Evolutionary conservation across 2,797 vertebrate species (phyloP).

Genomic region (Brachyalestes nurse): DNA sequence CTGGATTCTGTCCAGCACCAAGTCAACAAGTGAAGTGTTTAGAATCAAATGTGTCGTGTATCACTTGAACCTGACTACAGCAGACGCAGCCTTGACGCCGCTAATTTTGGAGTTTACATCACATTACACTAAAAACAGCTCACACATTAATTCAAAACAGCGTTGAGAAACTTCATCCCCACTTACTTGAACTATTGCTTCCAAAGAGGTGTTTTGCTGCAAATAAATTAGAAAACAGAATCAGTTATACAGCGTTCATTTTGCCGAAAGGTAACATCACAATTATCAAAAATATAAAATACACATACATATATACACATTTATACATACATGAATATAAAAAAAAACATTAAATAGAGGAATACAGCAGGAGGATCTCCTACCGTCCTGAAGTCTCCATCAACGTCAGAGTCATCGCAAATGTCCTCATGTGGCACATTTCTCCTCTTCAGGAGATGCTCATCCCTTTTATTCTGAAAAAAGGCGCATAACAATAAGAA

Average conservation of each 20-base stretch:
- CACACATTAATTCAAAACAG: not conserved
- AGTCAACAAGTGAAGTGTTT: too few species aligned
- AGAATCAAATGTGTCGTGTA: too few species aligned
- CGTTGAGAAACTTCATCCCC: not conserved
- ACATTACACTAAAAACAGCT: not conserved
- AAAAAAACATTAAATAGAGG: too few species aligned
- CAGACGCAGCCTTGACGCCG: not conserved
- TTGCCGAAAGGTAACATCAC: not conserved
- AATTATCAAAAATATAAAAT: too few species aligned
- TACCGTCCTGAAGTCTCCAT: slow-evolving; percentile 97
- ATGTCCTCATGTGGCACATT: slow-evolving; percentile 97
- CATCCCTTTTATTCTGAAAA: slow-evolving; percentile 94
- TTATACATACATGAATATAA: too few species aligned
- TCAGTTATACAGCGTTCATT: not conserved
- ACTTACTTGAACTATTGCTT: slow-evolving; percentile 98
- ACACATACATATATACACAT: too few species aligned
- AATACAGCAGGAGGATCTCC: slow-evolving; percentile 18
- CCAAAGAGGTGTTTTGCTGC: slow-evolving; percentile 98
- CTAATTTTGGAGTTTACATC: not conserved
- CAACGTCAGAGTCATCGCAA: slow-evolving; percentile 95
- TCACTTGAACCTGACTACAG: not conserved
- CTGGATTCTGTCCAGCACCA: too few species aligned
- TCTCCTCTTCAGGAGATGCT: slow-evolving; percentile 96
- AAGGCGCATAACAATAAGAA: not conserved
- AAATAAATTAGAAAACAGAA: slow-evolving; percentile 57